Evolutionary conservation across 1,140 invertebrate genomes (phyloP).

Genomic region (Stenopsyche tienmushanensis): DNA sequence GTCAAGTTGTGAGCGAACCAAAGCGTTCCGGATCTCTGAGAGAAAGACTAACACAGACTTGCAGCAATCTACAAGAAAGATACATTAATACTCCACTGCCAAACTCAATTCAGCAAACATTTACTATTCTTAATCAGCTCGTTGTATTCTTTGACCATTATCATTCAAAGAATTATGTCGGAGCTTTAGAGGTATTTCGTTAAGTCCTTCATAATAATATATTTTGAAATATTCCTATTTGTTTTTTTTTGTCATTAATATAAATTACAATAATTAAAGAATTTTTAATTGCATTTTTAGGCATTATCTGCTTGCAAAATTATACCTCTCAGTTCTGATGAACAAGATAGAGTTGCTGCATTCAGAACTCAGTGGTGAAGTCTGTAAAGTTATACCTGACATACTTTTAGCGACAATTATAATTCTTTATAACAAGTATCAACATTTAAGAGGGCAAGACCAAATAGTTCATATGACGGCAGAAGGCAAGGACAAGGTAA

Average conservation of each 20-base stretch:
- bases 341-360: conserved; percentile 46
- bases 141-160: conserved; percentile 91
- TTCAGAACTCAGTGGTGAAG: conserved; percentile 62
- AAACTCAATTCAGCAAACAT: conserved; percentile 62
- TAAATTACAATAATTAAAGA: not conserved
- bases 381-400: conserved; percentile 79
- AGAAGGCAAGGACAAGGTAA: conserved; percentile 48
- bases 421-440: conserved; percentile 76
- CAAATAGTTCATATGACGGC: conserved; percentile 43
- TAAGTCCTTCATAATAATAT: too few species aligned
- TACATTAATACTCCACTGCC: conserved; percentile 43
- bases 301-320: conserved; percentile 69
- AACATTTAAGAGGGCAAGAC: conserved; percentile 61
- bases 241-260: not conserved
- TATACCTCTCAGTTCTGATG: conserved; percentile 68
- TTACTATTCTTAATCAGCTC: conserved; percentile 81
- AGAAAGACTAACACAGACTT: conserved; percentile 57
- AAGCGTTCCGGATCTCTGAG: conserved; percentile 62
- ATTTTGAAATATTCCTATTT: conserved; percentile 6
- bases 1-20: conserved; percentile 71
- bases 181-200: conserved; percentile 78
- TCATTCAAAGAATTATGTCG: conserved; percentile 75
- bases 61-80: conserved; percentile 54
- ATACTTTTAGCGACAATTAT: conserved; percentile 86
- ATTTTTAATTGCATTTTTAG: conserved; percentile 45